Evolutionary conservation across 2,888 invertebrate genomes (phyloP), one percentile per base, ranked within the genome.

Genomic region (Phasia obesa): DNA sequence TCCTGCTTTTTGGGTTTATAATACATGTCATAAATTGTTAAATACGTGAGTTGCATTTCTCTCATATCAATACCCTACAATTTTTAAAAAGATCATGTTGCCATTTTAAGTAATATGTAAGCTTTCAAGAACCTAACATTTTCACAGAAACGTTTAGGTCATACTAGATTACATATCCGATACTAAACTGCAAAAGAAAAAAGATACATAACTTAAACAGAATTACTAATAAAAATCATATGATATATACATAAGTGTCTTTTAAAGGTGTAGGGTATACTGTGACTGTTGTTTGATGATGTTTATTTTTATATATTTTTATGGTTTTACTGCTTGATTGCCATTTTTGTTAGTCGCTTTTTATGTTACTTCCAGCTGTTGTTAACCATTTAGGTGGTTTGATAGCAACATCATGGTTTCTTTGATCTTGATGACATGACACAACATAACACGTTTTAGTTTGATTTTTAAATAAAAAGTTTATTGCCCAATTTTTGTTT

Each of bases 11-110:
- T 64, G 59, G 38, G 15, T 38, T 55, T 21, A 69, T 21, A 35
- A 44, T 15, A 60, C 35, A 35, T 70, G 70, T 9, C 70, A 62
- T 55, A 70, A 38, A 55, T 47, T 31, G 23, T n/a, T 25, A 35
- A n/a, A 1, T 27, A 70, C 62, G 70, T 77, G 70, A 70, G 47
- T 17, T 55, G 44, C 47, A 62, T 60, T 31, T 42, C 53, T 51
- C 64, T 2, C n/a, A 42, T 42, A 4, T 2, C 15, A 17, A 23
- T 23, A n/a, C 23, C 15, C 59, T 69, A 67, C 42, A 55, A 15
- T 13, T 1, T 35, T 38, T 49, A 3, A 25, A 35, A 9, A 35
- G 6, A 2, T 35, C 11, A 27, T 27, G 27, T 27, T 27, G 27
- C 6, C 27, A 27, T 3, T 27, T 27, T 27, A n/a, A n/a, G n/a